Conservation (phyloP, 1,140 invertebrate genomes). For the Macrosteles quadrilineatus region DNA sequence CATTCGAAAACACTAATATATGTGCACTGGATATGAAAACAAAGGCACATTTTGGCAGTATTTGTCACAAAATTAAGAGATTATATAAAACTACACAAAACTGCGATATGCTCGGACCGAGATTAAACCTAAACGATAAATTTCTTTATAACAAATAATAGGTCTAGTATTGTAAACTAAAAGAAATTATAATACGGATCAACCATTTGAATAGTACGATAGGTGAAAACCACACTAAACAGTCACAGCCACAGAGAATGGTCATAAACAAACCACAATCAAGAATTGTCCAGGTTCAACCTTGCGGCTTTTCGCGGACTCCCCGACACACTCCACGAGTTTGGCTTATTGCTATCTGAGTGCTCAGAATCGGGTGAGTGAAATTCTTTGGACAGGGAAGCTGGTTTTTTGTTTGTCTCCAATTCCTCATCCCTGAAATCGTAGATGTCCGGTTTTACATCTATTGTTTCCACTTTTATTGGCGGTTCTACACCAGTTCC, state of each 20-base stretch:
- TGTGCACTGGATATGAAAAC: conserved; percentile 22
- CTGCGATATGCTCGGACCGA: background rate
- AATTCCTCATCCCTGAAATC: conserved; percentile 23
- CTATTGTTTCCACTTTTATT: background rate
- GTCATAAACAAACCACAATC: conserved; percentile 20
- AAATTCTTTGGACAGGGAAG: background rate
- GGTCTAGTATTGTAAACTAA: background rate
- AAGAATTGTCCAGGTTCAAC: background rate
- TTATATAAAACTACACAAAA: conserved; percentile 14
- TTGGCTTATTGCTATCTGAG: conserved; percentile 7
- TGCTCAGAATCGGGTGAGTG: background rate
- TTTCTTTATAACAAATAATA: conserved; percentile 5
- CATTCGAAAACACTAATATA: background rate
- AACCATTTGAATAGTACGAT: background rate
- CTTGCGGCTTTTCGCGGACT: background rate
- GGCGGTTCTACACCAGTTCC: background rate
- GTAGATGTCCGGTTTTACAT: conserved; percentile 11
- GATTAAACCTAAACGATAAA: background rate
- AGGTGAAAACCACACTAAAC: background rate
- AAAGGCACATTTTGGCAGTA: conserved; percentile 25
- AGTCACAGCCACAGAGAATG: conserved; percentile 21
- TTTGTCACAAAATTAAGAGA: conserved; percentile 20
- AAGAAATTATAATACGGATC: background rate
- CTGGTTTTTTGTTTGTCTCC: background rate
- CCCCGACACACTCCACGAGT: background rate